These are phyloP conservation scores for Bombus cullumanus DNA, from an alignment of 1,140 invertebrate species.

Conservation along the genomic window DNA sequence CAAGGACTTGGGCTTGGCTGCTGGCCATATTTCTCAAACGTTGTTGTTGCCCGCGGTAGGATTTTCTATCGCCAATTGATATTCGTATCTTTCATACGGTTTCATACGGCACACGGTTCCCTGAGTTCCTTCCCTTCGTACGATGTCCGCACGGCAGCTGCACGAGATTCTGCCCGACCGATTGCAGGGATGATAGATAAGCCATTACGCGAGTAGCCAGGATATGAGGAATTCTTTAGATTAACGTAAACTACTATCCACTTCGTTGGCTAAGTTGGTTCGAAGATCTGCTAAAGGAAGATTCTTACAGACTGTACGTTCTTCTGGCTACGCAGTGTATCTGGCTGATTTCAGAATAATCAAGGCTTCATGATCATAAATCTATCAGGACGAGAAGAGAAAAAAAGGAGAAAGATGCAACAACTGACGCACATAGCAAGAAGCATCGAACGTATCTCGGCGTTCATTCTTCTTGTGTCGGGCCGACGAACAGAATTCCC, in stretches of 20 bases:
- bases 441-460: not conserved
- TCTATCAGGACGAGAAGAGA: not conserved
- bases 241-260: not conserved
- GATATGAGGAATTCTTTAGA: not conserved
- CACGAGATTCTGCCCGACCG: not conserved
- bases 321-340: not conserved
- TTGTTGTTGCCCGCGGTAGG: constrained; percentile 6
- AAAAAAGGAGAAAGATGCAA: not conserved
- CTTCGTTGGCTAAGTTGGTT: not conserved
- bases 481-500: not conserved
- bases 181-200: constrained; percentile 21
- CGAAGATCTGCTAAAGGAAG: not conserved
- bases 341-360: constrained; percentile 6
- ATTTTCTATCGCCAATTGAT: constrained; percentile 46
- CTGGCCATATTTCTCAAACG: constrained; percentile 67
- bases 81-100: constrained; percentile 23
- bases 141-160: not conserved
- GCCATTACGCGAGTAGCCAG: not conserved
- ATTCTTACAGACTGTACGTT: not conserved
- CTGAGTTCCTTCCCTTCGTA: not conserved
- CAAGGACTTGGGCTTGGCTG: constrained; percentile 70
- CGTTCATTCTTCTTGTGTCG: not conserved
- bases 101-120: no score
- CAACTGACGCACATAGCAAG: not conserved
- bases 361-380: constrained; percentile 3